These are phyloP conservation scores for Pocillopora grandis DNA, from an alignment of 92 coral and sea anemone genomes.

Conservation along the genomic window DNA sequence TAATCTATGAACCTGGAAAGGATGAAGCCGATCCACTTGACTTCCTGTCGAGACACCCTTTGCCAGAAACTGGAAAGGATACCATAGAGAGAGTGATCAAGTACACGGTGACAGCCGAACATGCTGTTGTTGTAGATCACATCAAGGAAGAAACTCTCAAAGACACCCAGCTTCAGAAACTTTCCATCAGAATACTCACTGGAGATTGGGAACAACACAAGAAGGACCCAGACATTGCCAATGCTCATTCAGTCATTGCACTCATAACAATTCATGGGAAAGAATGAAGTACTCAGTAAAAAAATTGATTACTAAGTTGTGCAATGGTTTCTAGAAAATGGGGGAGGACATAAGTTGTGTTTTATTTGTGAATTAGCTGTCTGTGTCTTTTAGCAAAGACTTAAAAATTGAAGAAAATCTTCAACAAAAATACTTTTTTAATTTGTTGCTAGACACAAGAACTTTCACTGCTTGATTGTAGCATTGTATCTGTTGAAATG, in stretches of 20 bases:
- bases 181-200: too few species aligned
- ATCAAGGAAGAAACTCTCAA: too few species aligned
- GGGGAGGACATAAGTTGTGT: constrained; percentile 24
- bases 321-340: neutral
- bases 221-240: too few species aligned
- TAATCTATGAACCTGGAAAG: too few species aligned
- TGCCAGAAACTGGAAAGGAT: too few species aligned
- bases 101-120: too few species aligned
- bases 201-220: too few species aligned
- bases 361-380: constrained; percentile 15
- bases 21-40: too few species aligned
- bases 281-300: constrained; percentile 10
- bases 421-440: constrained; percentile 17
- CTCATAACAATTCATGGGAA: constrained; percentile 26
- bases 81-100: too few species aligned
- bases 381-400: constrained; percentile 10
- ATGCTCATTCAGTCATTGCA: constrained; percentile 25
- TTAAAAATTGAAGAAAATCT: constrained; percentile 1
- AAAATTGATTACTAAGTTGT: constrained; percentile 13
- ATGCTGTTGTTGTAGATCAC: too few species aligned
- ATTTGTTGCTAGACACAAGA: constrained; percentile 12
- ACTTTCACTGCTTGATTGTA: neutral
- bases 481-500: constrained; percentile 20
- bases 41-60: too few species aligned
- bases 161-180: too few species aligned